Base-by-base conservation (phyloP, 2,888 invertebrate species). In the Drosophila colorata region DNA sequence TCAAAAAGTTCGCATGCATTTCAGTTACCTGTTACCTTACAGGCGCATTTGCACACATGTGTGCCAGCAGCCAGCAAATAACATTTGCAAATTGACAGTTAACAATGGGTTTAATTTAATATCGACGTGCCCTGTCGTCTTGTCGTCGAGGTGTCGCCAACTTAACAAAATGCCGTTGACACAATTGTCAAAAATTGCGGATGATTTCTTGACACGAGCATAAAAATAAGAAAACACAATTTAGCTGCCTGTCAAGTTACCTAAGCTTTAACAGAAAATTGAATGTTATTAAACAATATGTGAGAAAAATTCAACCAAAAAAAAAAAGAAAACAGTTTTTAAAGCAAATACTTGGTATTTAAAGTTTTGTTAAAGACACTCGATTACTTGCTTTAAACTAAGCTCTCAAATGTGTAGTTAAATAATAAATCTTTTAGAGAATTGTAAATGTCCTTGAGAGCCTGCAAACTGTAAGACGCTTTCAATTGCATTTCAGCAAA, bases 71-170 rank as follows among this genome's bases (percentile, higher is more conserved):
- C 18, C 5, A 38, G 9, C 13, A 20, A 38, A 38, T 16, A 38
- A 16, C 41, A 52, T 41, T 31, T 41, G 31, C 6, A 20, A 40
- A 14, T 20, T 52, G 52, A 52, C 52, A 52, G 40, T 28, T 14
- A 40, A 40, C 40, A 40, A 31, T 25, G 40, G 28, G 40, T 20
- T 20, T 41, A 23, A 53, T 41, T 53, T 20, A 41, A 33, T 41
- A 23, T 33, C 52, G 40, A 23, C 33, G 23, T 28, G 31, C 20
- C 20, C 41, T 53, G 43, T 43, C 53, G 41, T 20, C 8, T 14
- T 53, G 41, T 53, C 52, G 31, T 9, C 20, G 40, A 31, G 41
- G n/a, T 33, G 52, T 53, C 41, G 31, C 20, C 31, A 20, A 33
- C 51, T 28, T 28, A 38, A 51, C 51, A 28, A 16, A 38, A 28